Conservation (phyloP, 2,888 invertebrate species). For the Drosophila infuscata region DNA sequence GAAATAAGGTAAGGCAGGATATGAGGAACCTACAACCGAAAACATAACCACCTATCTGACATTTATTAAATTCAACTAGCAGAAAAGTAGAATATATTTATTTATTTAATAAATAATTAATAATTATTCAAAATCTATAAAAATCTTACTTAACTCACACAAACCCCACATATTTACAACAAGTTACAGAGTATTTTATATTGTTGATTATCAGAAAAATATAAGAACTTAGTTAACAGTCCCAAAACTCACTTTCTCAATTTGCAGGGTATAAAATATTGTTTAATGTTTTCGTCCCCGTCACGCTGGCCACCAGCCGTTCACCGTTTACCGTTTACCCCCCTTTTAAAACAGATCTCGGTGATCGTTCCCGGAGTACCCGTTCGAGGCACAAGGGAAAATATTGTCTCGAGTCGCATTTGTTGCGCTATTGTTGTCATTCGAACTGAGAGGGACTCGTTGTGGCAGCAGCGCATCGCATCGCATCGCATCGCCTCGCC, state of each 20-base stretch:
- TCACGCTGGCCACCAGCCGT: constrained; percentile 16
- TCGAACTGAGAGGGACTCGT: constrained; percentile 43
- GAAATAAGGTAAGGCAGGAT: neutral
- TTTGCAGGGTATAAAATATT: constrained; percentile 43
- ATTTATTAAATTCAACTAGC: neutral
- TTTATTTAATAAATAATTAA: neutral
- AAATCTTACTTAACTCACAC: neutral
- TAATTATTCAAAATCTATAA: neutral
- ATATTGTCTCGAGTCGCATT: constrained; percentile 75
- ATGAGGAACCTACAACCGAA: neutral
- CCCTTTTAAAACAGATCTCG: constrained; percentile 29
- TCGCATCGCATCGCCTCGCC: constrained; percentile 23
- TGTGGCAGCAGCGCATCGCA: neutral
- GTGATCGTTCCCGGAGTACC: constrained; percentile 17
- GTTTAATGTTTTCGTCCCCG: constrained; percentile 16
- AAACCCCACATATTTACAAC: neutral
- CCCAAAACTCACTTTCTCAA: neutral
- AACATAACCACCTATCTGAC: neutral
- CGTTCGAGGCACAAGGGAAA: constrained; percentile 77
- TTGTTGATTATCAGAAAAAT: neutral
- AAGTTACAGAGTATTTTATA: neutral
- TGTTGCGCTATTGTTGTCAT: constrained; percentile 70
- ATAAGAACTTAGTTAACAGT: neutral
- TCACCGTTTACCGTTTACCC: constrained; percentile 22
- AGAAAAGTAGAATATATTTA: neutral